Percentiles rank a stretch among this genome's conserved stretches.
Evolutionary conservation across 2,113 vertebrate species (phyloP).

Genomic region (Rhabdomys dilectus): DNA sequence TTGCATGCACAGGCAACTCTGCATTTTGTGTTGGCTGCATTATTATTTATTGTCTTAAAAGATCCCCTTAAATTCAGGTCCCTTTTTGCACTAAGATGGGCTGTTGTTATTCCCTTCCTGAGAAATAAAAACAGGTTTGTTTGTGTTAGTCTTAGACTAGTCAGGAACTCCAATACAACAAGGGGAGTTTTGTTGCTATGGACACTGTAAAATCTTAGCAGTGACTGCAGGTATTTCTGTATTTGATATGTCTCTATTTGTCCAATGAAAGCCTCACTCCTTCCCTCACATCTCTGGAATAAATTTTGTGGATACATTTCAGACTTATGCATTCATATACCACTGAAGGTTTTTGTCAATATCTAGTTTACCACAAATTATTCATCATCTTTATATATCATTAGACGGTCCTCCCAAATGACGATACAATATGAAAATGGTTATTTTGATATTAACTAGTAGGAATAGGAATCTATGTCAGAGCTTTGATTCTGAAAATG

Average conservation of each 20-base stretch:
- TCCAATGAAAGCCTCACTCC: not conserved
- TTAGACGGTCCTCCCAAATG: not conserved
- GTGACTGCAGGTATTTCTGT: constrained; percentile 12
- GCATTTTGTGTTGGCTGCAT: not conserved
- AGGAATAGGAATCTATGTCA: constrained; percentile 43
- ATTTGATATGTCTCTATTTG: constrained; percentile 20
- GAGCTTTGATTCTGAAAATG: constrained; percentile 48
- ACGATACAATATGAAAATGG: constrained; percentile 54
- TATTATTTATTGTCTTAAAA: not conserved
- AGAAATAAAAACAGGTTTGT: not conserved
- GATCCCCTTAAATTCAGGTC: not conserved
- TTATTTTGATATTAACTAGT: constrained; percentile 49
- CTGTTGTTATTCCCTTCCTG: not conserved
- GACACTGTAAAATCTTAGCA: constrained; percentile 35
- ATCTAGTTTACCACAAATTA: not conserved
- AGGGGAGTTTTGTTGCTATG: not conserved
- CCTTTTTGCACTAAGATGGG: not conserved
- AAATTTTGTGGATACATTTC: constrained; percentile 6
- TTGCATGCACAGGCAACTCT: not conserved
- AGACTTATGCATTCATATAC: not conserved
- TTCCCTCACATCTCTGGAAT: not conserved
- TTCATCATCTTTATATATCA: constrained; percentile 13
- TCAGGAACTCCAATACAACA: not conserved
- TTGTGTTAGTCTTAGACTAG: not conserved
- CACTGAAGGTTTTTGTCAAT: constrained; percentile 30